Conservation (phyloP, 2,113 vertebrate species). For the Bubo scandiacus region DNA sequence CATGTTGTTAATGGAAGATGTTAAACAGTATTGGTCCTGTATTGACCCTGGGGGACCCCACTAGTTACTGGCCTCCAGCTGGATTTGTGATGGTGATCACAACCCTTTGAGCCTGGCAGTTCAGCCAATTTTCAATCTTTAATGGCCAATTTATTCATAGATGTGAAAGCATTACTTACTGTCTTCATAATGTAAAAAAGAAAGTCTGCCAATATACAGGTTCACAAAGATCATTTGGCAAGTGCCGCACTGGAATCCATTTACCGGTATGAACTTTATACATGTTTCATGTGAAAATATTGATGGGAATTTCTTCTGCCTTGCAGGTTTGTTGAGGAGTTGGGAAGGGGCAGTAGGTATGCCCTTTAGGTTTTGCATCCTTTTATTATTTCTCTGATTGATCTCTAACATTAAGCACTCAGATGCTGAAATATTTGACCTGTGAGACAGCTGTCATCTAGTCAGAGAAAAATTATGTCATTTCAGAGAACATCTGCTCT, state of each 20-base stretch:
- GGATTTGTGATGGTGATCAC: not conserved
- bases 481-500: constrained; percentile 19
- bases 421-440: not conserved
- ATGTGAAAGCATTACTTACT: not conserved
- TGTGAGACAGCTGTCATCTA: not conserved
- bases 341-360: not conserved
- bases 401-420: constrained; percentile 5
- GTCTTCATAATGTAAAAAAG: not conserved
- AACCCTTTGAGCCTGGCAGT: not conserved
- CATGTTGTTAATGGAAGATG: not conserved
- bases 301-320: not conserved
- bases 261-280: not conserved
- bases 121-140: not conserved
- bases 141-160: not conserved
- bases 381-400: not conserved
- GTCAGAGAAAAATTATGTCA: not conserved
- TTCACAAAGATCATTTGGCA: not conserved
- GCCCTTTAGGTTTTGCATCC: not conserved
- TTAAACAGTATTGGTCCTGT: not conserved
- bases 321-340: not conserved
- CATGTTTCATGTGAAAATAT: not conserved
- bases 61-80: not conserved
- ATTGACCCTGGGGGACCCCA: not conserved
- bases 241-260: not conserved
- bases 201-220: not conserved